Evolutionary conservation across 2,888 invertebrate genomes (phyloP).

Genomic region (Helicoverpa assulta): DNA sequence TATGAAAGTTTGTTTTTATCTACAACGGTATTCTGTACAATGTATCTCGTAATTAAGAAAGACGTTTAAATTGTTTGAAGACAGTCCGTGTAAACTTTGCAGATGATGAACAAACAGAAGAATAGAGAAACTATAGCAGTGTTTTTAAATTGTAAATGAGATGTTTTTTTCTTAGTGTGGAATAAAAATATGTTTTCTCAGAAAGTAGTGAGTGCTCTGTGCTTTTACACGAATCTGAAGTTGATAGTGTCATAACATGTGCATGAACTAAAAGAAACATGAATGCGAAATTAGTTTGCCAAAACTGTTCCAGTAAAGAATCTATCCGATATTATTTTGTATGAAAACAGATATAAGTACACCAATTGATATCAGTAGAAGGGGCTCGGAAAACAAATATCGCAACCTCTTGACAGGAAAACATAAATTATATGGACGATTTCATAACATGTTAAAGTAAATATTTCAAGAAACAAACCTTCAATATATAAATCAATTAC

Average conservation of each 20-base stretch:
- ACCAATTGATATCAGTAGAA: too few species aligned
- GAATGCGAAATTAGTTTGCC: background rate
- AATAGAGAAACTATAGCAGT: background rate
- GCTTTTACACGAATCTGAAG: background rate
- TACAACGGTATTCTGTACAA: constrained; percentile 10
- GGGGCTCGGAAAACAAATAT: background rate
- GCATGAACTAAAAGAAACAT: background rate
- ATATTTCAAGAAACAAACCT: background rate
- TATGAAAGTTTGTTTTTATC: constrained; percentile 46
- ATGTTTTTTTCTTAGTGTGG: background rate
- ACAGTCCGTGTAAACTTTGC: constrained; percentile 10
- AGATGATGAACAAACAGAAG: constrained; percentile 21
- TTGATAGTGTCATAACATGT: background rate
- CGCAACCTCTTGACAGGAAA: background rate
- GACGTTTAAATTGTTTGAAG: constrained; percentile 31
- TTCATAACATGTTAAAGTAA: background rate
- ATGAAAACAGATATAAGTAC: background rate
- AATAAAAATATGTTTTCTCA: background rate
- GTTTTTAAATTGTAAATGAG: constrained; percentile 20
- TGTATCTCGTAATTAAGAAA: constrained; percentile 25
- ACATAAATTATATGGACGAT: background rate
- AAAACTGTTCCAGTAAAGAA: background rate
- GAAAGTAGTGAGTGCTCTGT: background rate
- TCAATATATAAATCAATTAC: background rate
- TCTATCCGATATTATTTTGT: background rate